Evolutionary conservation across 2,797 vertebrate species (phyloP), one percentile per base, ranked within the genome.

Genomic region (Notamacropus eugenii): DNA sequence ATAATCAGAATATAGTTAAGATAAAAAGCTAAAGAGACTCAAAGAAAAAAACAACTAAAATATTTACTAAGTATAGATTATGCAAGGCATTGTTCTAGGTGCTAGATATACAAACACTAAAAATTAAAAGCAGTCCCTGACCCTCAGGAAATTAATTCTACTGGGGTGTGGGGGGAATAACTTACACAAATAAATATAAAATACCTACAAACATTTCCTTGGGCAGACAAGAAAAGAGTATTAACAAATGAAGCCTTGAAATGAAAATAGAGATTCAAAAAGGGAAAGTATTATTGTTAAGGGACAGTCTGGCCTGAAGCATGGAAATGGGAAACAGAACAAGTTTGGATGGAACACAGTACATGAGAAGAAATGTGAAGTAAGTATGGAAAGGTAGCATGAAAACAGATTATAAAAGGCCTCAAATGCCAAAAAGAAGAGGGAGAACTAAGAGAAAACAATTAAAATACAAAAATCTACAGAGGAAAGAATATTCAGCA

Each of bases 1-100:
- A 92, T 40, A 96, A 92, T 34, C 14, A 40, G n/a, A 54, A 14
- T 29, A 40, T 2, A 82, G 27, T 54, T 74, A 92, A 92, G 0
- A 96, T n/a, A 54, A 54, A 93, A n/a, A 29, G 56, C 27, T 40
- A 67, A 95, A 31, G 95, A 82, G 95, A 92, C 95, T 95, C 54
- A 97, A 96, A 92, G 40, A 12, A 13, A 1, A 0, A 19, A 52
- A 6, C 13, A 46, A 57, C 34, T 28, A 91, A n/a, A 74, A 82
- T 40, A 94, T 95, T 55, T 55, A 91, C 54, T 55, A 5, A 54
- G 28, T 54, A 29, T 54, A 5, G 3, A 91, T 29, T 91, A 54
- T 91, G 52, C 1, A 16, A 91, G 40, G 22, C 22, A 82, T 27
- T 82, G n/a, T 46, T 82, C 40, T 82, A 82, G 9, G 22, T 82